Conservation (phyloP, 1,140 invertebrate species). For the Sminthurides bifidus region DNA sequence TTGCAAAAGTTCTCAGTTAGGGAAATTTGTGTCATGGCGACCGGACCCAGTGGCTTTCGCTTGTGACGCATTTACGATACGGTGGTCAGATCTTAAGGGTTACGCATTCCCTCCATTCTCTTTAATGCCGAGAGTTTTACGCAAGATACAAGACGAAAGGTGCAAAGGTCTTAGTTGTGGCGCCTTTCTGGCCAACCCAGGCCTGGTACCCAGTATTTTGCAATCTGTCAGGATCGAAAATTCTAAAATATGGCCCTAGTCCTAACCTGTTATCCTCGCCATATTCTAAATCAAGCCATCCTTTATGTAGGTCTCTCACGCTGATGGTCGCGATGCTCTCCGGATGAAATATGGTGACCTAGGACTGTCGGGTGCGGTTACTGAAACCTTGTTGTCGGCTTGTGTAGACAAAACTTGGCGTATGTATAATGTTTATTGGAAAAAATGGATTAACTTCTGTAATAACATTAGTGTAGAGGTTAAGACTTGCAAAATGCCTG, state of each 20-base stretch:
- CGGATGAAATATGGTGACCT: not conserved
- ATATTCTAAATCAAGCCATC: not conserved
- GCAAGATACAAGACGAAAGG: not conserved
- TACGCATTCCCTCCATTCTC: slow-evolving; percentile 6
- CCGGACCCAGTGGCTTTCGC: not conserved
- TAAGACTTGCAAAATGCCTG: not conserved
- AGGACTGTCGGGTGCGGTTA: not conserved
- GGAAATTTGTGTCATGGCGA: not conserved
- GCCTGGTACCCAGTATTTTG: slow-evolving; percentile 1
- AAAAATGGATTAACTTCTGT: not conserved
- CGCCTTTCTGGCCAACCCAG: not conserved
- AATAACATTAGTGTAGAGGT: not conserved
- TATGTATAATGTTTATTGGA: not conserved
- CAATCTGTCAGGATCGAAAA: not conserved
- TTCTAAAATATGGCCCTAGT: not conserved
- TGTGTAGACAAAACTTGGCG: not conserved
- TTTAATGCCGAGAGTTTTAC: not conserved
- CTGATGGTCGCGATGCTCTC: not conserved
- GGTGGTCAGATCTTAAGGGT: not conserved
- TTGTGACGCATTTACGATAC: not conserved
- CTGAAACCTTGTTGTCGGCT: not conserved
- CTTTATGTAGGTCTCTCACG: not conserved
- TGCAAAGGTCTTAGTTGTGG: not conserved
- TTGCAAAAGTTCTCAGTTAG: not conserved
- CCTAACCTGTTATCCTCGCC: not conserved